Conservation (phyloP, 2,888 invertebrate genomes). For the Pristionchus arcanus region DNA sequence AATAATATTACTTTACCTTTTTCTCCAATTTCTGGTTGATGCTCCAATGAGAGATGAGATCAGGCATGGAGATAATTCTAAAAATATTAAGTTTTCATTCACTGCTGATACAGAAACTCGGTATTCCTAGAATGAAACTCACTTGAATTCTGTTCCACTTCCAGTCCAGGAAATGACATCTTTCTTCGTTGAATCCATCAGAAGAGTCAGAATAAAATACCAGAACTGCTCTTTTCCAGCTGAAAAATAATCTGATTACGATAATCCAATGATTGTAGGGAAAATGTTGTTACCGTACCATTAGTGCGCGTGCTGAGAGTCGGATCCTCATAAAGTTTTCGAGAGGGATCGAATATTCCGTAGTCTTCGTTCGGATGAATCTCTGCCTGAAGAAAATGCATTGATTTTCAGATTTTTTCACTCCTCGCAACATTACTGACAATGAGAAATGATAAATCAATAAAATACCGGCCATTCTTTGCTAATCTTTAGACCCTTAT, state of each 20-base stretch:
- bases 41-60: neutral
- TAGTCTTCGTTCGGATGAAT: neutral
- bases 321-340: neutral
- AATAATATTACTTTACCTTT: neutral
- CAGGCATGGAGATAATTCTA: neutral
- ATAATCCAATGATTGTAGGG: neutral
- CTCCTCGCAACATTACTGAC: no score
- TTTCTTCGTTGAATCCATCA: constrained; percentile 7
- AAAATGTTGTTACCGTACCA: neutral
- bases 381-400: no score
- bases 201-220: constrained; percentile 6
- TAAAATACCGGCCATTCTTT: no score
- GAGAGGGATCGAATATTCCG: neutral
- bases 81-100: neutral
- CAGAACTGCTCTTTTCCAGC: neutral
- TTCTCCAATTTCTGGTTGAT: neutral
- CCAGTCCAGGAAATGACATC: neutral
- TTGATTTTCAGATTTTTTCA: no score
- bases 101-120: no score
- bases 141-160: constrained; percentile 29
- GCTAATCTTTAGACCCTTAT: no score
- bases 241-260: neutral
- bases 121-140: neutral
- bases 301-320: neutral
- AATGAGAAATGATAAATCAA: no score